Base-by-base conservation (phyloP, 2,888 invertebrate genomes). In the Macrosoma leucophasiata region DNA sequence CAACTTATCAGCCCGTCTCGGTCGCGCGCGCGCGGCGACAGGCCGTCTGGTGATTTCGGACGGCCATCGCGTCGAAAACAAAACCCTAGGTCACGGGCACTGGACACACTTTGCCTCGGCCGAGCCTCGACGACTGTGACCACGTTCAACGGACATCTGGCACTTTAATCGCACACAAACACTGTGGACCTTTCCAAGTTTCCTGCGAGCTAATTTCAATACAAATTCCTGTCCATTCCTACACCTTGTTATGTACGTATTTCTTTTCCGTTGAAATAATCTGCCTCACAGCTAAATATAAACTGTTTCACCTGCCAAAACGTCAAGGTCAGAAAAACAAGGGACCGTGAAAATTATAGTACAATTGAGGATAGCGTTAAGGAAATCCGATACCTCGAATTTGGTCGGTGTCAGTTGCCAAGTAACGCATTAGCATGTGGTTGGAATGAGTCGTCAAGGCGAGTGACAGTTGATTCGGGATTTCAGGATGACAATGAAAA, bases 351-450 rank as follows among this genome's bases (percentile, higher is more conserved):
- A 59, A 61, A 56, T 36, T 45, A 33, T 44, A 29, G 31, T 43
- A 41, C 39, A 45, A 52, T 63, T 62, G 59, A 63, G 63, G 47
- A 55, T 54, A 42, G 40, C 36, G 14, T 41, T 47, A 64, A 55
- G 52, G 71, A 65, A 68, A 78, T 71, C 59, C 58, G 71, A 74
- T 72, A 71, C 64, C 58, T 48, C 48, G 40, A 54, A 53, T 54
- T 56, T 47, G 53, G 60, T 52, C 52, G 43, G 44, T 50, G 50
- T 39, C 67, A 66, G 73, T 71, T 79, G 82, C 84, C 82, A 81
- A 79, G 62, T 71, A 70, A 75, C 73, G 76, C 76, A 79, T 79
- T 79, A 81, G 61, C 74, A 74, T 75, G 69, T 68, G 64, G 71
- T 77, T 74, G 62, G 58, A 54, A 65, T 75, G 70, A 65, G 41